Percentiles rank a stretch among this genome's conserved stretches.
These are phyloP conservation scores for Chaetops frenatus DNA, from an alignment of 2,113 vertebrate genomes.

Conservation along the genomic window DNA sequence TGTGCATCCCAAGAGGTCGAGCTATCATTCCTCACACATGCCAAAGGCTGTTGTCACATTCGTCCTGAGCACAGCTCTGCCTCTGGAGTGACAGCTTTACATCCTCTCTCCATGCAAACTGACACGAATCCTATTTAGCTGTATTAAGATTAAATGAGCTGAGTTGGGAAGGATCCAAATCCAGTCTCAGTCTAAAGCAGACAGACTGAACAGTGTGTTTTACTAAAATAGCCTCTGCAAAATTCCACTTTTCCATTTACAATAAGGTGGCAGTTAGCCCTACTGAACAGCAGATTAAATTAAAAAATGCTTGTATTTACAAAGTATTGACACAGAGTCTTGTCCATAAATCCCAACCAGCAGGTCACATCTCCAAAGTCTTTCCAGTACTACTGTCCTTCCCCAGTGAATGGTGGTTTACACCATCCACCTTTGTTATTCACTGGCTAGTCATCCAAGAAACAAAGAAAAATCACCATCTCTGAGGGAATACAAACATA, in stretches of 20 bases:
- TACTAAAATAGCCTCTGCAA: background rate
- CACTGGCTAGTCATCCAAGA: background rate
- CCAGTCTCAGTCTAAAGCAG: background rate
- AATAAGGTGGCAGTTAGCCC: background rate
- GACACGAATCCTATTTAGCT: constrained; percentile 20
- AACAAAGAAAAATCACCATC: background rate
- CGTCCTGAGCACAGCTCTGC: background rate
- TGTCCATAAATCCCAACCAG: background rate
- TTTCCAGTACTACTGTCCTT: background rate
- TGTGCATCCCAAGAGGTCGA: background rate
- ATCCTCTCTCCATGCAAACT: background rate
- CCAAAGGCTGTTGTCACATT: background rate
- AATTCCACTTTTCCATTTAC: background rate
- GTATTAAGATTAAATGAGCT: constrained; percentile 30
- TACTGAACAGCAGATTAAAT: background rate
- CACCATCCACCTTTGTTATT: background rate
- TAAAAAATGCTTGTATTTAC: background rate
- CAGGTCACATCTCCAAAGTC: background rate
- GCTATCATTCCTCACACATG: background rate
- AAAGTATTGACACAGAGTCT: background rate
- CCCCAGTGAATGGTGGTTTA: background rate
- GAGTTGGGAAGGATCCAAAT: constrained; percentile 16
- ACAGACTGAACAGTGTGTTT: background rate
- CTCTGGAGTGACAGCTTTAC: background rate
- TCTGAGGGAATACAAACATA: background rate